These are phyloP conservation scores for Limnephilus lunatus DNA, from an alignment of 2,888 invertebrate genomes.

Conservation along the genomic window DNA sequence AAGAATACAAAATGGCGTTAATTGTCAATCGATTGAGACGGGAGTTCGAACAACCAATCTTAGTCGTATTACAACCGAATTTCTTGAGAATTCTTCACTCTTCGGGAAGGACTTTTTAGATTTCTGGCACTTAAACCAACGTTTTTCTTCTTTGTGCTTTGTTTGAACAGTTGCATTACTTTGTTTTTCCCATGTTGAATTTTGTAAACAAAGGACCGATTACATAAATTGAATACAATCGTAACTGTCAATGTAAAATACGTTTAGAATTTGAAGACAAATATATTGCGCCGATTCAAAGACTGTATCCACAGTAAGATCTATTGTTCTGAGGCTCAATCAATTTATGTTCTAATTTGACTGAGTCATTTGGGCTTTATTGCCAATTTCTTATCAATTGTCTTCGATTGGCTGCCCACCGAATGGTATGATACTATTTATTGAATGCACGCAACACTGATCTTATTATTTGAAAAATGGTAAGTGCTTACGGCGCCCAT, in stretches of 20 bases:
- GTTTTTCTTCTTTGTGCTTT: too few relatives aligned
- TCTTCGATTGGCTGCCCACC: slow-evolving; percentile 34
- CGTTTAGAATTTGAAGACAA: not conserved
- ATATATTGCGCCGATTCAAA: slow-evolving; percentile 4
- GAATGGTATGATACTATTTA: slow-evolving; percentile 26
- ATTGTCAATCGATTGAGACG: not conserved
- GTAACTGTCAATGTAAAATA: not conserved
- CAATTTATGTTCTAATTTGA: slow-evolving; percentile 29
- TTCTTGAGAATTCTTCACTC: not conserved
- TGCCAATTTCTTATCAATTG: slow-evolving; percentile 45
- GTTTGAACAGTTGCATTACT: not conserved
- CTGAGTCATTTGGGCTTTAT: slow-evolving; percentile 34
- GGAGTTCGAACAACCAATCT: not conserved
- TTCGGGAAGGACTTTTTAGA: too few relatives aligned
- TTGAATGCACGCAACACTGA: not conserved
- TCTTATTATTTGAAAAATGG: not conserved
- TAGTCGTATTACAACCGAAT: not conserved
- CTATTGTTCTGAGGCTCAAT: slow-evolving; percentile 26
- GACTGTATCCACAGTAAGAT: not conserved
- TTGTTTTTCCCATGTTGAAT: not conserved
- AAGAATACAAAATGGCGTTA: not conserved
- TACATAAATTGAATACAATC: not conserved
- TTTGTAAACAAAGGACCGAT: not conserved
- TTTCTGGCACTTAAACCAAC: too few relatives aligned
- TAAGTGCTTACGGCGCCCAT: not conserved